These are phyloP conservation scores for Malurus leucopterus DNA, from an alignment of 2,797 vertebrate species.

Conservation along the genomic window DNA sequence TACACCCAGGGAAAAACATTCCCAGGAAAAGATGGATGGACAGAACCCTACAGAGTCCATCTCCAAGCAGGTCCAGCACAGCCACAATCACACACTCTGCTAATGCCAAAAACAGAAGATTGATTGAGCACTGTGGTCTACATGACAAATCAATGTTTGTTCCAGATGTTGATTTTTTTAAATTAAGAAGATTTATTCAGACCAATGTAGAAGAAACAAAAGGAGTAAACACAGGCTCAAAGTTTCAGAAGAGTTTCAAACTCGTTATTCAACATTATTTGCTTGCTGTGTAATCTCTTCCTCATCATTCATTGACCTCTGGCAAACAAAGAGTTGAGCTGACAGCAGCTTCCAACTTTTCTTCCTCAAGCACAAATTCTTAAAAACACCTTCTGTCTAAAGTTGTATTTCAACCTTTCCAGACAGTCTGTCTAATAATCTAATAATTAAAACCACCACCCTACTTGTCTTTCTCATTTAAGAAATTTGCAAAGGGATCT, in stretches of 20 bases:
- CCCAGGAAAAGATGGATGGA: neutral
- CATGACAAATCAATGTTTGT: neutral
- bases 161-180: neutral
- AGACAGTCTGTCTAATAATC: neutral
- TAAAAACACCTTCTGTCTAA: neutral
- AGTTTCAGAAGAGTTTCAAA: neutral
- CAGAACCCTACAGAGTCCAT: neutral
- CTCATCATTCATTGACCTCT: slow-evolving; percentile 14
- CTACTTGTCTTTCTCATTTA: neutral
- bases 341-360: neutral
- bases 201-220: neutral
- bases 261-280: neutral
- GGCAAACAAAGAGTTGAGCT: neutral
- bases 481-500: neutral
- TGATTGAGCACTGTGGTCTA: neutral
- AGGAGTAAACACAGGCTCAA: neutral
- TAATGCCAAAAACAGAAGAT: neutral
- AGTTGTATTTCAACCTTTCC: neutral
- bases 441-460: neutral
- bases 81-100: neutral
- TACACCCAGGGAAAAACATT: neutral
- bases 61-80: neutral
- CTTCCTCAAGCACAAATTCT: neutral
- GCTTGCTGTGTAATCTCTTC: neutral
- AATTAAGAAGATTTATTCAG: neutral